Percentiles rank a stretch among this genome's conserved stretches.
These are phyloP conservation scores for Elegia similella DNA, from an alignment of 2,888 invertebrate species.

Conservation along the genomic window DNA sequence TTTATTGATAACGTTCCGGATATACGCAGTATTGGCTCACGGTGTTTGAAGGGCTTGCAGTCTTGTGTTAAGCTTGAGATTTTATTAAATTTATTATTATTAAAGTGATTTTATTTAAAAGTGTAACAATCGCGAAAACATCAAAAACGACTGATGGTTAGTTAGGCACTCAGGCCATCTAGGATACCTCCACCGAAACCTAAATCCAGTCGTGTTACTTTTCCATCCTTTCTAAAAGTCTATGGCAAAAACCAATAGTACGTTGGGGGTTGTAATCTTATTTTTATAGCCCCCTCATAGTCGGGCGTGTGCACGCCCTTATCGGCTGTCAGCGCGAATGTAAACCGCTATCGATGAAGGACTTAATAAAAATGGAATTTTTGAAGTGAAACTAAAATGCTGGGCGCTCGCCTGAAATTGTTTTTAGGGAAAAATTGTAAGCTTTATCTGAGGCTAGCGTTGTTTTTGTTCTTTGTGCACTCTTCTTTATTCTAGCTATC, in stretches of 20 bases:
- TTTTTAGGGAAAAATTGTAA: not conserved
- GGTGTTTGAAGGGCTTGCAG: too few species aligned
- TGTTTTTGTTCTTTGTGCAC: not conserved
- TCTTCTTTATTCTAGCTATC: too few species aligned
- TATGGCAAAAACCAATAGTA: conserved; percentile 6
- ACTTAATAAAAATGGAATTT: conserved; percentile 11
- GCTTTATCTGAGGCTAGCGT: not conserved
- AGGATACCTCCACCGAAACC: too few species aligned
- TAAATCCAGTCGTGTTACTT: too few species aligned
- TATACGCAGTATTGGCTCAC: too few species aligned
- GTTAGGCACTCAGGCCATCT: too few species aligned
- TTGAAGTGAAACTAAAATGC: conserved; percentile 2
- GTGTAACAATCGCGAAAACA: too few species aligned
- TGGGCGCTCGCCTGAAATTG: conserved; percentile 1
- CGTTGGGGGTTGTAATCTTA: conserved; percentile 9
- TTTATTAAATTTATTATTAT: too few species aligned
- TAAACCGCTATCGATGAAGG: conserved; percentile 13
- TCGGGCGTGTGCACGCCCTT: conserved; percentile 4
- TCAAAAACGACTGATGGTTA: too few species aligned
- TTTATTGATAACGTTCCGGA: too few species aligned
- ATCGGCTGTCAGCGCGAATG: conserved; percentile 9
- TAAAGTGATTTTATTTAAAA: too few species aligned
- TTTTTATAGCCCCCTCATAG: conserved; percentile 7
- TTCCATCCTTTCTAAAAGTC: not conserved
- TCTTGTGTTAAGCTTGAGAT: too few species aligned